Percentiles rank a stretch among this genome's conserved stretches.
Conservation (phyloP, 2,888 invertebrate genomes). For the Boloria euphrosyne region DNA sequence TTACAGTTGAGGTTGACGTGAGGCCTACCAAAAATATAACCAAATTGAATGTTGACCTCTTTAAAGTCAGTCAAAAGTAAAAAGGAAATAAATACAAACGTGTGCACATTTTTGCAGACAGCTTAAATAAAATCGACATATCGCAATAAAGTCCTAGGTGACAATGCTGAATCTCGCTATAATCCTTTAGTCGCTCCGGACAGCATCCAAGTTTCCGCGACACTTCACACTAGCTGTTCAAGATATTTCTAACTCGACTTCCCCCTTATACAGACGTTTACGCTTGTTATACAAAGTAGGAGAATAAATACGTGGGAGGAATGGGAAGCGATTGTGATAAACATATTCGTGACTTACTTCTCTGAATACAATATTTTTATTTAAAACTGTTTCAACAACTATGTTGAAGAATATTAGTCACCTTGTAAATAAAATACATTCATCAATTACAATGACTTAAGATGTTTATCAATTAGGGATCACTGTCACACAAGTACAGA, state of each 20-base stretch:
- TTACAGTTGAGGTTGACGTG: too few relatives aligned
- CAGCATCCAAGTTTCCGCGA: slow-evolving; percentile 54
- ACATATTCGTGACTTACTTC: slow-evolving; percentile 30
- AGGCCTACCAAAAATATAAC: too few relatives aligned
- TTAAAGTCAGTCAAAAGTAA: not conserved
- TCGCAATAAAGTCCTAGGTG: slow-evolving; percentile 60
- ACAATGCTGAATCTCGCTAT: slow-evolving; percentile 58
- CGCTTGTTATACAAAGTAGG: slow-evolving; percentile 57
- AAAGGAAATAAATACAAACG: slow-evolving; percentile 12
- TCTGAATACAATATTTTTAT: slow-evolving; percentile 30
- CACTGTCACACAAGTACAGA: too few relatives aligned
- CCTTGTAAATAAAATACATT: not conserved
- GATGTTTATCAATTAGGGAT: too few relatives aligned
- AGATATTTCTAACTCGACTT: slow-evolving; percentile 39
- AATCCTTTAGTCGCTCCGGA: slow-evolving; percentile 58
- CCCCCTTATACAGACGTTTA: slow-evolving; percentile 47
- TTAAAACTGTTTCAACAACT: not conserved
- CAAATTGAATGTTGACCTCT: too few relatives aligned
- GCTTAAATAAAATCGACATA: slow-evolving; percentile 42
- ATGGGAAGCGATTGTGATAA: slow-evolving; percentile 44
- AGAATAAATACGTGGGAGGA: slow-evolving; percentile 58
- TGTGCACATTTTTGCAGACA: slow-evolving; percentile 35
- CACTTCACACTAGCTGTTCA: slow-evolving; percentile 38
- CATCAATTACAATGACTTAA: not conserved
- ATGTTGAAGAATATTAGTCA: not conserved